Conservation (phyloP, 2,797 vertebrate species). For the Hylomyscus alleni region DNA sequence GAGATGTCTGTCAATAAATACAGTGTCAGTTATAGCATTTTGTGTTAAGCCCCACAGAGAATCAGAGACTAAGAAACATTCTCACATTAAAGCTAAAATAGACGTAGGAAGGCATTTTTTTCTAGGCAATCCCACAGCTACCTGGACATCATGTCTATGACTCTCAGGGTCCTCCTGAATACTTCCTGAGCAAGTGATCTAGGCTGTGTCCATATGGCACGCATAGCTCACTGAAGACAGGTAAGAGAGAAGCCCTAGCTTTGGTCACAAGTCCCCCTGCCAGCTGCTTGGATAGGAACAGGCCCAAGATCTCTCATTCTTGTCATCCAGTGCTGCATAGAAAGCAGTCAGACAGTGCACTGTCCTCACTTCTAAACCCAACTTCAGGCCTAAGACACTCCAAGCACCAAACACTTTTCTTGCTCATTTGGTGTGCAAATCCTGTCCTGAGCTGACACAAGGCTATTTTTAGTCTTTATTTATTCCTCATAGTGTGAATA, state of each 20-base stretch:
- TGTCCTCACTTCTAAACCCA: not conserved
- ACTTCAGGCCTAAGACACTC: not conserved
- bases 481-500: constrained; percentile 63
- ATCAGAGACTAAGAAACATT: not conserved
- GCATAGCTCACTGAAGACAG: not conserved
- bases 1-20: not conserved
- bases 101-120: too few relatives aligned
- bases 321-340: too few relatives aligned
- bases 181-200: accelerated
- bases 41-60: not conserved
- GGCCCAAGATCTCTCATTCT: accelerated
- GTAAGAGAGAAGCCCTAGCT: not conserved
- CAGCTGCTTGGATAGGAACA: accelerated
- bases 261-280: not conserved
- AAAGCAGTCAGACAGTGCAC: accelerated
- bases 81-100: not conserved
- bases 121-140: accelerated
- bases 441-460: constrained; percentile 65
- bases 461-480: constrained; percentile 61
- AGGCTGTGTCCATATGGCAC: accelerated
- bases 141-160: not conserved
- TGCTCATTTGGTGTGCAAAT: not conserved
- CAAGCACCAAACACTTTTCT: not conserved
- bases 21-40: not conserved
- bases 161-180: not conserved